These are phyloP conservation scores for Chaetodon trifascialis DNA, from an alignment of 2,113 vertebrate genomes.

Conservation along the genomic window DNA sequence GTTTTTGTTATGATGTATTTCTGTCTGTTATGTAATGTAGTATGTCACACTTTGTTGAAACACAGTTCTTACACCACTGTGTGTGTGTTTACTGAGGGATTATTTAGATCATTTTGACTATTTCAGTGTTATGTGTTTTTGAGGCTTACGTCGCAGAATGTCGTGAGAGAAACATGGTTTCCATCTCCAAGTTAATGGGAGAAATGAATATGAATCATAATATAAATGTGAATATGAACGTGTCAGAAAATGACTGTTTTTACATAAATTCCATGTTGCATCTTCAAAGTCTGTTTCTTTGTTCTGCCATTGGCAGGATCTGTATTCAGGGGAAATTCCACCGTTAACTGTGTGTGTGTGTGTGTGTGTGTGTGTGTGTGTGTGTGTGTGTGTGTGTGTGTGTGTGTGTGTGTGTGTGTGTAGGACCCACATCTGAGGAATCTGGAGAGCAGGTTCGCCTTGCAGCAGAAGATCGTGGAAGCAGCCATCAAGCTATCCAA, in stretches of 20 bases:
- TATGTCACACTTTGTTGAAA: not conserved
- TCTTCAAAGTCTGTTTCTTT: slow-evolving; percentile 18
- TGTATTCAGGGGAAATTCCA: slow-evolving; percentile 26
- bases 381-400: not conserved
- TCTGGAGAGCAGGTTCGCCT: slow-evolving; percentile 92
- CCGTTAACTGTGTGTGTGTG: not conserved
- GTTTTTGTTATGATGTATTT: slow-evolving; percentile 8
- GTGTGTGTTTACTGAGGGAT: slow-evolving; percentile 34
- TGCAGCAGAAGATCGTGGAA: slow-evolving; percentile 96
- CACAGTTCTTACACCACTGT: not conserved
- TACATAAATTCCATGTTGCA: slow-evolving; percentile 3
- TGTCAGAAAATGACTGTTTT: slow-evolving; percentile 7
- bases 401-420: not conserved
- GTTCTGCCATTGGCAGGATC: not conserved
- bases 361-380: too few species aligned
- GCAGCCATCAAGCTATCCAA: slow-evolving; percentile 91
- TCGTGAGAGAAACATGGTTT: slow-evolving; percentile 10
- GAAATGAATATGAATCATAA: not conserved
- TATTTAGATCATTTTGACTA: not conserved
- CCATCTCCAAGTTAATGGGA: not conserved
- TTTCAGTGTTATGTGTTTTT: slow-evolving; percentile 23
- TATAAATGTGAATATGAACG: not conserved
- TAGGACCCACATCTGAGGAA: slow-evolving; percentile 93
- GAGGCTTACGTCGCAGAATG: not conserved
- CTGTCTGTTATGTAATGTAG: not conserved